phyloP scores from a whole-genome alignment of 2,797 vertebrate genomes.

The Cephalopachus bancanus region DNA sequence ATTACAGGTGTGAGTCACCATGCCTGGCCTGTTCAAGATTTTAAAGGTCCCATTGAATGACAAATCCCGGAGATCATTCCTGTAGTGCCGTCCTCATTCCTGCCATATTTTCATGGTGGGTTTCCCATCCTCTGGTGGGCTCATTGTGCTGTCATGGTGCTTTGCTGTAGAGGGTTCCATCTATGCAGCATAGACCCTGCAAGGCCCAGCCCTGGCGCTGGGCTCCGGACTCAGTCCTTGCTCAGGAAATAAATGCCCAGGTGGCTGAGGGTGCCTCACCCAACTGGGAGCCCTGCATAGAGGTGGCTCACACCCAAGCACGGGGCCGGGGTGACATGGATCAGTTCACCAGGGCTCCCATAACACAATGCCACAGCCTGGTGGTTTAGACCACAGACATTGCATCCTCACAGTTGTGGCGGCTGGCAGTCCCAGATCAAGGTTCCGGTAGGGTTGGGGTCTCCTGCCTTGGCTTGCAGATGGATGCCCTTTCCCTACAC shows the following conservation, averaged over 20 bases:
- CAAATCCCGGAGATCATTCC: background rate
- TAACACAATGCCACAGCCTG: background rate
- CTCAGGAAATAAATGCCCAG: background rate
- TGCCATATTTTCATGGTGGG: background rate
- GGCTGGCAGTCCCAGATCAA: background rate
- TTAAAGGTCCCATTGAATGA: background rate
- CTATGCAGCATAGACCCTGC: rapidly evolving
- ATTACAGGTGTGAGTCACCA: no score
- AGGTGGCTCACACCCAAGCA: no score
- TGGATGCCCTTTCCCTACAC: no score
- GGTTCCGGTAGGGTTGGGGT: background rate
- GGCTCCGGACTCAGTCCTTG: background rate
- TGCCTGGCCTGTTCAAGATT: background rate
- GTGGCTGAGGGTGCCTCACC: background rate
- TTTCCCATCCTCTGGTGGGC: background rate
- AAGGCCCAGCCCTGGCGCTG: no score
- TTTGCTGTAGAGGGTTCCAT: background rate
- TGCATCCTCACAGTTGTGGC: background rate
- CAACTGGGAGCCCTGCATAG: background rate
- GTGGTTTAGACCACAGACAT: no score
- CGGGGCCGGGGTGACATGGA: background rate
- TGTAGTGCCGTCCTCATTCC: background rate
- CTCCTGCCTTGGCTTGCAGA: background rate
- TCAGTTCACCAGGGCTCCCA: background rate
- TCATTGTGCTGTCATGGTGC: rapidly evolving